Percentiles rank a stretch among this genome's conserved stretches.
Conservation (phyloP, 2,797 vertebrate genomes). For the Poeciliopsis gracilis region DNA sequence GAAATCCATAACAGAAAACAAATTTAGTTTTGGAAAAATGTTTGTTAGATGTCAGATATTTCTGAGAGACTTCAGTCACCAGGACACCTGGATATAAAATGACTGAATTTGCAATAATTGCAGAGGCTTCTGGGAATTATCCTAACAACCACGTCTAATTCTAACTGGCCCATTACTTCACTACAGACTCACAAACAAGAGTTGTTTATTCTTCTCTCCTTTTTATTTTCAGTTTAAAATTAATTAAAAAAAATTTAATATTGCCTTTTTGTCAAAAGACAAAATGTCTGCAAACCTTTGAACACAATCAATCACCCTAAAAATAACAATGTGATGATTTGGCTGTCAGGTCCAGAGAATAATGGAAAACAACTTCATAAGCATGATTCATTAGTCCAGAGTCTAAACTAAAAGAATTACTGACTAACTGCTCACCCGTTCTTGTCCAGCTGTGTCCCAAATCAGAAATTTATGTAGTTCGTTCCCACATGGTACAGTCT, state of each 20-base stretch:
- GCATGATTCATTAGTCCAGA: conserved; percentile 6
- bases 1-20: not conserved
- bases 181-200: not conserved
- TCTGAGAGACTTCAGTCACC: not conserved
- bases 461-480: conserved; percentile 99
- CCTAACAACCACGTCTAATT: not conserved
- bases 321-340: conserved; percentile 35
- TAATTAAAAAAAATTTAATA: not conserved
- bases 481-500: conserved; percentile 95
- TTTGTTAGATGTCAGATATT: not conserved
- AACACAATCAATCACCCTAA: conserved; percentile 35
- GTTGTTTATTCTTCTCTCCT: not conserved
- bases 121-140: not conserved
- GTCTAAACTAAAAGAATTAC: conserved; percentile 11
- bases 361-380: conserved; percentile 19
- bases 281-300: conserved; percentile 29
- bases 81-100: not conserved
- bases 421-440: conserved; percentile 85
- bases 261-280: not conserved
- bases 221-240: not conserved
- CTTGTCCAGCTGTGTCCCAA: conserved; percentile 98
- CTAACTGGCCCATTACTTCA: not conserved
- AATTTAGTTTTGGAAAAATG: not conserved
- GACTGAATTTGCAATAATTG: not conserved
- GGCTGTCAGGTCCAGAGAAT: conserved; percentile 16